A percentile compares a stretch with the other conserved stretches of the same genome.
phyloP scores from a whole-genome alignment of 2,888 invertebrate species.

The Sphaeridia pumilis region DNA sequence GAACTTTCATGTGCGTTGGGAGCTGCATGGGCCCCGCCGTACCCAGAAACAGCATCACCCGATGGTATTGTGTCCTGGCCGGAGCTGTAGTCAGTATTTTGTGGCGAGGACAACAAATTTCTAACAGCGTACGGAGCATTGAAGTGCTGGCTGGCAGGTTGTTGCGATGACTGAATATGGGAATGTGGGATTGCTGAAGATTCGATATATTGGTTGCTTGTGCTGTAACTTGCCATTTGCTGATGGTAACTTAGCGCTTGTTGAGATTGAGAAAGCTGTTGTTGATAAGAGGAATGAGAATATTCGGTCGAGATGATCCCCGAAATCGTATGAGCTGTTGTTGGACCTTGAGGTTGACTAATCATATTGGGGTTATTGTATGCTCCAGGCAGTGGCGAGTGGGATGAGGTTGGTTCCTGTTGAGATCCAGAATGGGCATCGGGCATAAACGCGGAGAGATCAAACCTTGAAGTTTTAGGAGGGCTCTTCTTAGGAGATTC shows the following conservation, averaged over 20 bases:
- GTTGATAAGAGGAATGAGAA: background rate
- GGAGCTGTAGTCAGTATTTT: conserved; percentile 7
- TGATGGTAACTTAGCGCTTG: conserved; percentile 4
- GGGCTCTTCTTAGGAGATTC: conserved; percentile 28
- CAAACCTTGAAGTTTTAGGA: conserved; percentile 34
- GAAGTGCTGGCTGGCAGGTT: conserved; percentile 18
- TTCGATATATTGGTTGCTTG: conserved; percentile 8
- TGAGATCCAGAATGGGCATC: conserved; percentile 4
- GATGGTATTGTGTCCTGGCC: background rate
- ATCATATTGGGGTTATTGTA: background rate
- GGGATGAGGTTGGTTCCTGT: conserved; percentile 2
- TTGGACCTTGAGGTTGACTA: background rate
- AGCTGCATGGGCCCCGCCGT: background rate
- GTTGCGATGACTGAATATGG: conserved; percentile 12
- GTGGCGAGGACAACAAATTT: conserved; percentile 26
- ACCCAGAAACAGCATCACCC: background rate
- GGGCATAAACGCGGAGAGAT: conserved; percentile 33
- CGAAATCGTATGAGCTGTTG: background rate
- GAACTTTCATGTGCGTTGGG: conserved; percentile 8
- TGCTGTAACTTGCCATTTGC: conserved; percentile 10
- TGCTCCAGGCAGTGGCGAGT: background rate
- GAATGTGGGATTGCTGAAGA: background rate
- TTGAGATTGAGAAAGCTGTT: background rate
- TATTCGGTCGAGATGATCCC: background rate
- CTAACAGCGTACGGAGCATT: conserved; percentile 35